A percentile compares a stretch with the other conserved stretches of the same genome.
Conservation (phyloP, 2,888 invertebrate species). For the Anorthoa munda region DNA sequence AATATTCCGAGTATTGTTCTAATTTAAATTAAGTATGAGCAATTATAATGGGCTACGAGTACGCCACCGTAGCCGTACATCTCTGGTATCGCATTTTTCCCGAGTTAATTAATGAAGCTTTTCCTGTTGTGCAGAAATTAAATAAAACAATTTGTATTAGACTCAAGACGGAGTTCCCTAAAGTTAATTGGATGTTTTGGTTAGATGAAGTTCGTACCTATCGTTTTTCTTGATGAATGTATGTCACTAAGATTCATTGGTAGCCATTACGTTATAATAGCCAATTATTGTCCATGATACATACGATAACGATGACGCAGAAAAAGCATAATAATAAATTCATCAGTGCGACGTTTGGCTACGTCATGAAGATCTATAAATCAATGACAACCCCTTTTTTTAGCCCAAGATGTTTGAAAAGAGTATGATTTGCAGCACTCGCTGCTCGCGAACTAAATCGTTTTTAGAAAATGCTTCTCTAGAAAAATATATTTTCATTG, state of each 20-base stretch:
- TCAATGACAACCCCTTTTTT: slow-evolving; percentile 54
- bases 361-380: slow-evolving; percentile 57
- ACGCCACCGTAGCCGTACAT: slow-evolving; percentile 6
- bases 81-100: slow-evolving; percentile 32
- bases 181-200: not conserved
- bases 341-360: slow-evolving; percentile 25
- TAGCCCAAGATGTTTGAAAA: slow-evolving; percentile 44
- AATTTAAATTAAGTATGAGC: slow-evolving; percentile 25
- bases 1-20: slow-evolving; percentile 37
- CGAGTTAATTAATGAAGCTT: slow-evolving; percentile 27
- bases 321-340: slow-evolving; percentile 43
- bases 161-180: not conserved
- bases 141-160: slow-evolving; percentile 14
- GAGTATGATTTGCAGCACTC: slow-evolving; percentile 51
- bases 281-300: slow-evolving; percentile 34
- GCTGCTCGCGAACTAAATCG: slow-evolving; percentile 40
- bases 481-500: slow-evolving; percentile 45
- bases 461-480: slow-evolving; percentile 48
- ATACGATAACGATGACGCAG: slow-evolving; percentile 11
- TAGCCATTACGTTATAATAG: slow-evolving; percentile 16
- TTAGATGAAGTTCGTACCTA: not conserved
- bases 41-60: slow-evolving; percentile 14
- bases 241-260: slow-evolving; percentile 4
- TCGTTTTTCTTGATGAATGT: not conserved
- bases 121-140: slow-evolving; percentile 28